Evolutionary conservation across 2,797 vertebrate species (phyloP), one percentile per base, ranked within the genome.

Genomic region (Chiloscyllium punctatum): DNA sequence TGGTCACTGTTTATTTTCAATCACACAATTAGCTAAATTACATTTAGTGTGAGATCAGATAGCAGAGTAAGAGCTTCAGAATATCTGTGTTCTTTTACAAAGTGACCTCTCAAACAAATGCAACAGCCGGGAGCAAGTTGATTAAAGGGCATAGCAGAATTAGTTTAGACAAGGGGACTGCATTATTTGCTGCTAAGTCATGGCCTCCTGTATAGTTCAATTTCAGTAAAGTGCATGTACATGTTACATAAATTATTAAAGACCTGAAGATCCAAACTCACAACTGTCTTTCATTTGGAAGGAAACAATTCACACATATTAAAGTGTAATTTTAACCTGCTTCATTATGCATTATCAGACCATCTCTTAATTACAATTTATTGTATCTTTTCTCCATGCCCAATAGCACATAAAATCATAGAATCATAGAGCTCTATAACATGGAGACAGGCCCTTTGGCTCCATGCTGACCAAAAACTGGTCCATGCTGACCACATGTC

Each of bases 241-340:
- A 90, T 62, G 87, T n/a, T 90, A 37, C 87, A 30, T 62, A 90
- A 53, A 33, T 90, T 62, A 90, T 90, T 90, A 90, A 90, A 90
- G 48, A 87, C 18, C 7, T 25, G 18, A 87, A 87, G 51, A 33
- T 62, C 53, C 53, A 66, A 88, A n/a, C 87, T 90, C 11, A 90
- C 30, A 90, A 62, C 87, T 90, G 87, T 23, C 13, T 16, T 62
- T 16, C 57, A 62, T 90, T 62, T 90, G 48, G 27, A 90, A 90
- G 33, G 79, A 84, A 84, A 84, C 37, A 6, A 42, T 84, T 23
- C 1, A 4, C 42, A 42, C 79, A 84, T 48, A 37, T 84, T 84
- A 84, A 84, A 84, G 79, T 84, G 79, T 84, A 84, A 84, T 42
- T 84, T 42, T 48, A 84, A 84, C 37, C 79, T 84, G 37, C 18